phyloP scores from a whole-genome alignment of 2,888 invertebrate genomes.

The Tenodera sinensis region DNA sequence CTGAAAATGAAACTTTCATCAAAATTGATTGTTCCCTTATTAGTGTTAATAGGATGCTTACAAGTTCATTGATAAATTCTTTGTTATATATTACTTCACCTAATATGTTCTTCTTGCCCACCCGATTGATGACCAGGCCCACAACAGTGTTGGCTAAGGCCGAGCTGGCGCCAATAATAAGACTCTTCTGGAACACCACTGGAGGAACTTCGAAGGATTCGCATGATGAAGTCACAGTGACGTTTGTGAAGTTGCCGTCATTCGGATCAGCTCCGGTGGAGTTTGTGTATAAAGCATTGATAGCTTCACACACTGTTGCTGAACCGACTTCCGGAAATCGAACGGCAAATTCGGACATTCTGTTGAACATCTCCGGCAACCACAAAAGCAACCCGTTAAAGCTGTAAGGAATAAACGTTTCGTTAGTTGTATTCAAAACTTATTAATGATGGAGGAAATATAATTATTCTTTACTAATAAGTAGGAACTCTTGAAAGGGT shows the following conservation, averaged over 20 bases:
- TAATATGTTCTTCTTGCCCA: constrained; percentile 29
- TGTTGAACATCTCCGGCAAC: constrained; percentile 43
- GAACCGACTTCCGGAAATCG: constrained; percentile 36
- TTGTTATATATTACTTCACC: not conserved
- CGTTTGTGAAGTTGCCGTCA: not conserved
- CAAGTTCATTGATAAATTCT: too few relatives aligned
- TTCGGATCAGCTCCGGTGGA: not conserved
- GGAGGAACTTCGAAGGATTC: constrained; percentile 12
- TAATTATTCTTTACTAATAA: too few relatives aligned
- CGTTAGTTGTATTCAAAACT: too few relatives aligned
- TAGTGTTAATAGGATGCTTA: too few relatives aligned
- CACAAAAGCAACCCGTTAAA: constrained; percentile 41
- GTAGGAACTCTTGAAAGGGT: too few relatives aligned
- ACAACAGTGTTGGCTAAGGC: constrained; percentile 24
- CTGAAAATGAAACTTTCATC: too few relatives aligned
- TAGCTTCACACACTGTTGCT: constrained; percentile 39
- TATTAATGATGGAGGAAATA: too few relatives aligned
- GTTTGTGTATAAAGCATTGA: not conserved
- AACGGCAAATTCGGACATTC: constrained; percentile 39
- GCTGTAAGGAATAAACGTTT: constrained; percentile 15
- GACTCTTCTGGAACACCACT: constrained; percentile 28
- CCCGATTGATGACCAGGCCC: constrained; percentile 23
- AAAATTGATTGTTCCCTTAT: too few relatives aligned
- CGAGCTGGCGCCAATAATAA: constrained; percentile 28
- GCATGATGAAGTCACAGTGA: not conserved